A percentile compares a stretch with the other conserved stretches of the same genome.
Conservation (phyloP, 2,888 invertebrate species). For the Harpalus rubripes region DNA sequence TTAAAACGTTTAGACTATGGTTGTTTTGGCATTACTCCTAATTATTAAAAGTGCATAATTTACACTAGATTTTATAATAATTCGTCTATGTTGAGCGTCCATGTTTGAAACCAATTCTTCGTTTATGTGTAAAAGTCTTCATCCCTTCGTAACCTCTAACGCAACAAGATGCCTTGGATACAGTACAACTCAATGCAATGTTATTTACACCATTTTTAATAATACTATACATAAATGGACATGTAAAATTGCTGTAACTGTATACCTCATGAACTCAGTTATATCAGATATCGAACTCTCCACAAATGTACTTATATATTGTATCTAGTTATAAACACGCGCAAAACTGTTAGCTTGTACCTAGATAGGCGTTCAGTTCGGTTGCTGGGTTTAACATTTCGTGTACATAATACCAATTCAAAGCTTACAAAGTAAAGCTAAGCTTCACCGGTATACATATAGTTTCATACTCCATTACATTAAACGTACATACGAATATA, state of each 20-base stretch:
- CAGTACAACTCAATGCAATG: slow-evolving; percentile 76
- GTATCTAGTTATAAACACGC: slow-evolving; percentile 72
- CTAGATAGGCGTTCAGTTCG: slow-evolving; percentile 60
- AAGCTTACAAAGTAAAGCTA: slow-evolving; percentile 2
- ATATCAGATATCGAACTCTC: slow-evolving; percentile 53
- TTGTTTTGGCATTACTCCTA: too few species aligned
- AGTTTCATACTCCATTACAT: slow-evolving; percentile 60
- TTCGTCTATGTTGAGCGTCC: not conserved
- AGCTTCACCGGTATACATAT: slow-evolving; percentile 56
- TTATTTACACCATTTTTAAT: slow-evolving; percentile 72
- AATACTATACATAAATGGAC: slow-evolving; percentile 68
- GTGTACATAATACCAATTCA: slow-evolving; percentile 7
- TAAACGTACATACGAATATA: slow-evolving; percentile 30
- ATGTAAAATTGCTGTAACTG: slow-evolving; percentile 67
- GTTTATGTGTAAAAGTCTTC: too few species aligned
- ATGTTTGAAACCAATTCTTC: not conserved
- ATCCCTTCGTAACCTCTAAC: slow-evolving; percentile 65
- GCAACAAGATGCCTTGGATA: slow-evolving; percentile 78
- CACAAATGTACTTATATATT: slow-evolving; percentile 78
- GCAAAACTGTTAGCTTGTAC: slow-evolving; percentile 63
- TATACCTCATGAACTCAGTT: slow-evolving; percentile 67
- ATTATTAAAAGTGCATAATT: too few species aligned
- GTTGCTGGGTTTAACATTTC: slow-evolving; percentile 57
- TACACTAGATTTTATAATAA: too few species aligned
- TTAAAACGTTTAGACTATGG: too few species aligned